A percentile compares a stretch with the other conserved stretches of the same genome.
Conservation (phyloP, 2,888 invertebrate species). For the Drosophila meridiana region DNA sequence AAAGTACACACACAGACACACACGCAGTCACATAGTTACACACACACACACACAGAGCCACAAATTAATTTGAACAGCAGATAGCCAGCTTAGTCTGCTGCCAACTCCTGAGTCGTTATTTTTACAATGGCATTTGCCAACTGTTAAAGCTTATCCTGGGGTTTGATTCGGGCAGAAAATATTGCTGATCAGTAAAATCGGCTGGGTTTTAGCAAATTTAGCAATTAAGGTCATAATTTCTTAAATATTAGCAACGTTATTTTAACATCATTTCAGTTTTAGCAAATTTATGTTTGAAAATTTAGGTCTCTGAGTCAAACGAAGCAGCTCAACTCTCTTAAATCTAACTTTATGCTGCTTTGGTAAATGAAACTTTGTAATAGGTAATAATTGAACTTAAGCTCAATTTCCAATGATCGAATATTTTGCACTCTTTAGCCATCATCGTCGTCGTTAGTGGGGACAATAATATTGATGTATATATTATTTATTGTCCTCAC, state of each 20-base stretch:
- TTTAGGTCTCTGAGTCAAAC: not conserved
- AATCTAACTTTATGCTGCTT: not conserved
- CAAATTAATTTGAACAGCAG: conserved; percentile 39
- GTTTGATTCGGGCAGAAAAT: not conserved
- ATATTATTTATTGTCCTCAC: too few relatives aligned
- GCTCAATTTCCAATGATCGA: not conserved
- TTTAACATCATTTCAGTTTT: not conserved
- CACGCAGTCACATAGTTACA: not conserved
- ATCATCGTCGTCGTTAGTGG: too few relatives aligned
- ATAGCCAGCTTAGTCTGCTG: conserved; percentile 40
- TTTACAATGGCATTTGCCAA: conserved; percentile 39
- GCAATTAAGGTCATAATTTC: not conserved
- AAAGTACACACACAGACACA: conserved; percentile 4
- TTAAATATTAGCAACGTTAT: not conserved
- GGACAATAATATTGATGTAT: too few relatives aligned
- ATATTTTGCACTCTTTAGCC: too few relatives aligned
- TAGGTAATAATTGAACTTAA: not conserved
- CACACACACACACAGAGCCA: conserved; percentile 18
- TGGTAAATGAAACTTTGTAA: not conserved
- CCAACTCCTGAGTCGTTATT: conserved; percentile 30
- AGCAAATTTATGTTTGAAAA: not conserved
- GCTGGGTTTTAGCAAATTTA: not conserved
- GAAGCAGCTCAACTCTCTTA: not conserved
- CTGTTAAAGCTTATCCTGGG: conserved; percentile 51
- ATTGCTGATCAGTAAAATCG: not conserved